A percentile compares a stretch with the other conserved stretches of the same genome.
Conservation (phyloP, 2,888 invertebrate species). For the Merodon equestris region DNA sequence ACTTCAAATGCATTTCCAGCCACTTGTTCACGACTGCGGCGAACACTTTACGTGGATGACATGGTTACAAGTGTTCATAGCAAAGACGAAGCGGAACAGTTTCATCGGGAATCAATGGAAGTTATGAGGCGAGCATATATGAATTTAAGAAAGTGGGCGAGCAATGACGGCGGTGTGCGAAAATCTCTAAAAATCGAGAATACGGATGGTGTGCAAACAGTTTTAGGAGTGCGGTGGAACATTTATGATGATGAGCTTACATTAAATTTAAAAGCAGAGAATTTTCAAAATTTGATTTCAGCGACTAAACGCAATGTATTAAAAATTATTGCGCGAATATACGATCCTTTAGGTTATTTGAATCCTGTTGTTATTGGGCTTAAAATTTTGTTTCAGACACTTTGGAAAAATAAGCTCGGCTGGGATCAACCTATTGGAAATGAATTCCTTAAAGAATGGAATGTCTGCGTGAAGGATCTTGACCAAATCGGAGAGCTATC, state of each 20-base stretch:
- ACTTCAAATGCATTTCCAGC: no score
- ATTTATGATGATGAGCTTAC: slow-evolving; percentile 11
- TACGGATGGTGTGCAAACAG: no score
- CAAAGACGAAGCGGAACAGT: no score
- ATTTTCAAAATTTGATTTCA: not conserved
- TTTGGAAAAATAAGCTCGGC: slow-evolving; percentile 14
- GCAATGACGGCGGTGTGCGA: slow-evolving; percentile 7
- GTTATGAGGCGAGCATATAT: slow-evolving; percentile 19
- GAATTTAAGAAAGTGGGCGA: slow-evolving; percentile 30
- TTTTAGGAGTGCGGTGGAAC: slow-evolving; percentile 21
- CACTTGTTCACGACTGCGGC: slow-evolving; percentile 11
- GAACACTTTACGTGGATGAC: slow-evolving; percentile 29
- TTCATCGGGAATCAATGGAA: no score
- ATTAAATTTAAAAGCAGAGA: slow-evolving; percentile 4
- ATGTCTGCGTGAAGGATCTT: slow-evolving; percentile 19
- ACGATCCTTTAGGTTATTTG: slow-evolving; percentile 9
- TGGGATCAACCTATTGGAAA: slow-evolving; percentile 15
- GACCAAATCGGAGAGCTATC: not conserved
- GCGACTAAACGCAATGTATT: slow-evolving; percentile 18
- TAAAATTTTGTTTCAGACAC: slow-evolving; percentile 23
- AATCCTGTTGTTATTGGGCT: slow-evolving; percentile 7
- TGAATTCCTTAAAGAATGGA: no score
- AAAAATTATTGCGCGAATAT: slow-evolving; percentile 1
- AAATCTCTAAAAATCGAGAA: no score
- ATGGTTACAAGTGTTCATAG: slow-evolving; percentile 21